phyloP scores from a whole-genome alignment of 2,113 vertebrate species.

The Notothenia coriiceps region DNA sequence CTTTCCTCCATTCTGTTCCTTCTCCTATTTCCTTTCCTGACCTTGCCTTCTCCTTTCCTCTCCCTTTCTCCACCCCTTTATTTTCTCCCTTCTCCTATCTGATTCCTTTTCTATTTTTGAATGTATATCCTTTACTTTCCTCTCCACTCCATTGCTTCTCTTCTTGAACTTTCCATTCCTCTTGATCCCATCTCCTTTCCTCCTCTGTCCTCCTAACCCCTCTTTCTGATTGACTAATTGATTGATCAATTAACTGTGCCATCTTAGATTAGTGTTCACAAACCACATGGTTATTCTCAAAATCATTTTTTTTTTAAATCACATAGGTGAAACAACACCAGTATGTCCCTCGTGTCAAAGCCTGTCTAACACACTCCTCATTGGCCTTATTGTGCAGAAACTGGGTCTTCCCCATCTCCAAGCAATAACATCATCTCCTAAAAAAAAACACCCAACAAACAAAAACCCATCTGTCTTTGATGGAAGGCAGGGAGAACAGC shows the following conservation, averaged over 20 bases:
- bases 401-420: conserved; percentile 20
- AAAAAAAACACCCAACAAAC: conserved; percentile 7
- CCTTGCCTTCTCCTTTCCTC: background rate
- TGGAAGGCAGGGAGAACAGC: conserved; percentile 21
- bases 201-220: background rate
- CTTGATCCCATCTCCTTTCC: background rate
- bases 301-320: background rate
- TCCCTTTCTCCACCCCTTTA: no score
- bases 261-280: background rate
- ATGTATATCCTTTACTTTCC: no score
- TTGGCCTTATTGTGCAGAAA: conserved; percentile 9
- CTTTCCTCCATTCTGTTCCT: no score
- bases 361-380: background rate
- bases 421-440: conserved; percentile 18
- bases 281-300: no score
- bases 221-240: background rate
- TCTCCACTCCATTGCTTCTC: background rate
- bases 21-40: background rate
- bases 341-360: background rate
- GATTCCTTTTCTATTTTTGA: no score
- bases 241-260: background rate
- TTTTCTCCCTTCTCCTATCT: no score
- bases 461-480: conserved; percentile 49
- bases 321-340: background rate
- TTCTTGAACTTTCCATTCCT: no score